Evolutionary conservation across 2,797 vertebrate species (phyloP).

Genomic region (Apogon talboti): DNA sequence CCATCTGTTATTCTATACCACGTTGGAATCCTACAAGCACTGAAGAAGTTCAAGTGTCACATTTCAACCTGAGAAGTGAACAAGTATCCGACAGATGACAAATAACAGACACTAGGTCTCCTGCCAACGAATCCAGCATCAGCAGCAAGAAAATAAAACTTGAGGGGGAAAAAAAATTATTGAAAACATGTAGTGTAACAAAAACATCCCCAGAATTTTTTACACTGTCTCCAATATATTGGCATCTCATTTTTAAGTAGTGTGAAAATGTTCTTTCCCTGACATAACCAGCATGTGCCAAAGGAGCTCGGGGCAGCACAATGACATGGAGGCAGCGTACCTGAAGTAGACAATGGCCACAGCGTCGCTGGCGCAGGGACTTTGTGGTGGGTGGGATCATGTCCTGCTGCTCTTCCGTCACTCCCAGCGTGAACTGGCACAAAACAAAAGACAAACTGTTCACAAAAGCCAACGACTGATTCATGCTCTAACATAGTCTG

Average conservation of each 20-base stretch:
- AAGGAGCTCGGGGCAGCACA: not conserved
- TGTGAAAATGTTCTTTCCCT: not conserved
- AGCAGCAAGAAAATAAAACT: not conserved
- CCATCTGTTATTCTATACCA: constrained; percentile 50
- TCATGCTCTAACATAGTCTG: not conserved
- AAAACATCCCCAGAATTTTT: no score
- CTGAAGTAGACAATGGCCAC: constrained; percentile 92
- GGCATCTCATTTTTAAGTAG: not conserved
- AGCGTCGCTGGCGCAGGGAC: constrained; percentile 83
- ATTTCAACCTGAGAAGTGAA: constrained; percentile 29
- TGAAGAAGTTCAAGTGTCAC: constrained; percentile 27
- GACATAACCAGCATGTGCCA: not conserved
- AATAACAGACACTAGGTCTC: not conserved
- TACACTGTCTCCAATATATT: no score
- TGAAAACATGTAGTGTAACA: no score
- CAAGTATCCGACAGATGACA: not conserved
- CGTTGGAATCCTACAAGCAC: constrained; percentile 15
- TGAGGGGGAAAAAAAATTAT: no score
- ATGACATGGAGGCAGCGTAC: constrained; percentile 61
- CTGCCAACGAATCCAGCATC: no score
- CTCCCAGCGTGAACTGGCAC: constrained; percentile 75
- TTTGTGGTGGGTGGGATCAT: constrained; percentile 78
- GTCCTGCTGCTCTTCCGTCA: constrained; percentile 83
- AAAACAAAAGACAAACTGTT: constrained; percentile 27
- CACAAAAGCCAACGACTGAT: not conserved